Base-by-base conservation (phyloP, 2,113 vertebrate species). In the Peucedramus taeniatus region DNA sequence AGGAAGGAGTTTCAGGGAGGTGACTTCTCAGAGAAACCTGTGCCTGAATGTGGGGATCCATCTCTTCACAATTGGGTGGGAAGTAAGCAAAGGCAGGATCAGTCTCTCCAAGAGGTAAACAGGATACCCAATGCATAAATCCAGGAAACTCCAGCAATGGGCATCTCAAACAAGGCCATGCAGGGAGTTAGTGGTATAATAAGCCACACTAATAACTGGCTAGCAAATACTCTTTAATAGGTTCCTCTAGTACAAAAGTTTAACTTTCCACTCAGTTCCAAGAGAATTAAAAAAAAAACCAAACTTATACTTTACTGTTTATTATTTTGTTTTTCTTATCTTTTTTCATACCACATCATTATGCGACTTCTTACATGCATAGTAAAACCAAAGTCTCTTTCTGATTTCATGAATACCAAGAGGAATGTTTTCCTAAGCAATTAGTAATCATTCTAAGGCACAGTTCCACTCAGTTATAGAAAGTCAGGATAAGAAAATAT, bases 341-440 rank as follows among this genome's bases (percentile, higher is more conserved):
- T 28, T 81, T 44, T 90, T 91, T 90, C 63, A 47, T 56, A 61
- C 15, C 54, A 35, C 42, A 83, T 91, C 37, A 87, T 94, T 87
- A 94, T 82, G 50, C 59, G 12, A 68, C 40, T 54, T 87, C 28
- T 85, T 85, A 82, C 10, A 61, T 4, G 26, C 37, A 72, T 5
- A 85, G 70, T 28, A 79, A 91, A 96, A 68, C 15, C 21, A 85
- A 72, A 71, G n/a, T 31, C 49, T 85, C 24, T 57, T 79, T 83
- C 59, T 91, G 87, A 91, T 96, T 96, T 96, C 89, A 87, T 94
- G 51, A 96, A 96, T 93, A 94, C 53, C 40, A 65, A 96, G 45
- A 93, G 57, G 31, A 89, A 93, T 72, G 49, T 70, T 91, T 93
- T 95, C 63, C 82, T 85, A 56, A 79, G 66, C 74, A 96, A 94